Evolutionary conservation across 2,888 invertebrate species (phyloP), one percentile per base, ranked within the genome.

Genomic region (Caenorhabditis sp.): DNA sequence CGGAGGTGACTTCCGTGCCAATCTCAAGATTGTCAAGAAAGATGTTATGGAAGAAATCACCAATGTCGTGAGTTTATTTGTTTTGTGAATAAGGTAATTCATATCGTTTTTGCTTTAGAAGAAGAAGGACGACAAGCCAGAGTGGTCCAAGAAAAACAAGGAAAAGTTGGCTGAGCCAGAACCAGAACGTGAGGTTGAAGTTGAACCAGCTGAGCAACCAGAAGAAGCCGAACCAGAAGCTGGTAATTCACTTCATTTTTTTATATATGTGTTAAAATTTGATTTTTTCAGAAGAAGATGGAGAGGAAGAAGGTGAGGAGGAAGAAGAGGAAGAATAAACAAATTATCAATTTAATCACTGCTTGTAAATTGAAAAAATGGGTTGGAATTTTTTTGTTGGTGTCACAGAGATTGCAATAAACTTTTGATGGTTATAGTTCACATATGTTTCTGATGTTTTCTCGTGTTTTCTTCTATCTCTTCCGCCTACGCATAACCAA

Each of bases 1-100:
- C n/a, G 74, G 68, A 59, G 63, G 36, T 61, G 77, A 80, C 66
- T 80, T 80, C 77, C 94, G 97, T 91, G 95, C 95, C 91, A 95
- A 96, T 91, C 93, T 97, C 90, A 97, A 97, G 91, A 95, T 95
- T 89, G 96, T 96, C 88, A 95, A 96, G 82, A 88, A 88, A 92
- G 97, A 97, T 90, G 92, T 97, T 88, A 95, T 81, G 77, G 83
- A 83, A 38, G 68, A 78, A 26, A 73, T 77, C 64, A 75, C 76
- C 57, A 78, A 80, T 54, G 72, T 75, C 31, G 77, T 77, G 53
- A 69, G 75, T 66, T 36, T 49, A 14, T 17, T 7, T 43, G 7
- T 43, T 10, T 12, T 59, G 2, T 26, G 3, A 43, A 61, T 4
- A 10, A n/a, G n/a, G n/a, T 20, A 59, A 61, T 53, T 53, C 23